These are phyloP conservation scores for Ia io DNA, from an alignment of 2,113 vertebrate genomes.

Conservation along the genomic window DNA sequence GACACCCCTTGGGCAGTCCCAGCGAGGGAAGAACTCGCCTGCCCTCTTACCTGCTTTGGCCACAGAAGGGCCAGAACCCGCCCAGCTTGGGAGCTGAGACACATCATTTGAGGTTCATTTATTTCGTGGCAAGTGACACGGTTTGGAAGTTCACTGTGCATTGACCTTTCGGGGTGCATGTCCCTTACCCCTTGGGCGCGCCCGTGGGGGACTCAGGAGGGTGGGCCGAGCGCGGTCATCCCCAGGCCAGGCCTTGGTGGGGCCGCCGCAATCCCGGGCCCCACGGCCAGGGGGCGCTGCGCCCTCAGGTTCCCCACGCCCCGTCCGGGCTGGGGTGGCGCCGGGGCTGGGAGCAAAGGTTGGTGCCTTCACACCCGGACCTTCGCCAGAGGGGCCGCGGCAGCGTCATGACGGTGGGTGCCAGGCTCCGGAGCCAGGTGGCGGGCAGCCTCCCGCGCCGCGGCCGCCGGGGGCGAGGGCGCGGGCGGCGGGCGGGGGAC, in stretches of 20 bases:
- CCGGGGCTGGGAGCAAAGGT: slow-evolving; percentile 21
- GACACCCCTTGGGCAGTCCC: not conserved
- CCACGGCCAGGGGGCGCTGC: slow-evolving; percentile 28
- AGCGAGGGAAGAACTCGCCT: not conserved
- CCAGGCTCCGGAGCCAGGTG: slow-evolving; percentile 58
- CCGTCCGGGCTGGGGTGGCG: not conserved
- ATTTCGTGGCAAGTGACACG: not conserved
- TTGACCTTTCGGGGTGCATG: no score
- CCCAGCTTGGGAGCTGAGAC: not conserved
- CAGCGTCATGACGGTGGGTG: slow-evolving; percentile 75
- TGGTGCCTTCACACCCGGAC: accelerated
- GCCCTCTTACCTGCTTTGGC: not conserved
- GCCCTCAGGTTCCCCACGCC: not conserved
- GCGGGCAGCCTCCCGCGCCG: slow-evolving; percentile 44
- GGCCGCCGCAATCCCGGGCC: not conserved
- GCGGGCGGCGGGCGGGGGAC: not conserved
- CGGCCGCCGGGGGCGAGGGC: slow-evolving; percentile 23
- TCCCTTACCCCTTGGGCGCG: accelerated
- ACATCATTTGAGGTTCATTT: not conserved
- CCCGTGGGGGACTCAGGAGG: not conserved
- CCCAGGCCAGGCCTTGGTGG: no score
- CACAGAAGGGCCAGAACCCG: not conserved
- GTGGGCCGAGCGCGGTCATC: accelerated
- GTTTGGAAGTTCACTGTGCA: accelerated
- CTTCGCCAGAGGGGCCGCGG: not conserved